Conservation (phyloP, 1,140 invertebrate genomes). For the Drosophila auraria region DNA sequence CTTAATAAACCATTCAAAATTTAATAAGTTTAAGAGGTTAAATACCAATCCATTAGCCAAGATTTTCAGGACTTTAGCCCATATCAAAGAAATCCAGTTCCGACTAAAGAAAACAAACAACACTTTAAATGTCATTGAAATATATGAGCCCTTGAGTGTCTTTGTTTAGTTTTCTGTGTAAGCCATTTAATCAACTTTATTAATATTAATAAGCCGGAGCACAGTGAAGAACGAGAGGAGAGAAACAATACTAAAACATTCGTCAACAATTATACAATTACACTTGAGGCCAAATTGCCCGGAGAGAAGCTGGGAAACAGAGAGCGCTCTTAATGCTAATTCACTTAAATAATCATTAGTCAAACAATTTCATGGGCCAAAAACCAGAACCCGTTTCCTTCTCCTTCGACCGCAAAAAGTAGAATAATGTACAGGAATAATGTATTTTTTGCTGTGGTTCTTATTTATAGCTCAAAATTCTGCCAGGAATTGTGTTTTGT, state of each 20-base stretch:
- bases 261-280: slow-evolving; percentile 81
- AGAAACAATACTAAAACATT: slow-evolving; percentile 56
- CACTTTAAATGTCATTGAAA: slow-evolving; percentile 5
- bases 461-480: slow-evolving; percentile 40
- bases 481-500: slow-evolving; percentile 25
- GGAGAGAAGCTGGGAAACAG: slow-evolving; percentile 6
- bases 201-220: slow-evolving; percentile 72
- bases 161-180: slow-evolving; percentile 69
- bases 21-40: background rate
- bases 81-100: background rate
- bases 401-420: slow-evolving; percentile 37
- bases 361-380: slow-evolving; percentile 56
- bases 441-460: slow-evolving; percentile 36
- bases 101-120: slow-evolving; percentile 23
- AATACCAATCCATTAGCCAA: background rate
- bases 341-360: slow-evolving; percentile 83
- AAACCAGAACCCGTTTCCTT: slow-evolving; percentile 31
- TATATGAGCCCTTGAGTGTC: slow-evolving; percentile 23
- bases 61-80: slow-evolving; percentile 10
- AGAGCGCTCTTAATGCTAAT: slow-evolving; percentile 72
- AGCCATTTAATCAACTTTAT: slow-evolving; percentile 81
- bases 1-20: background rate
- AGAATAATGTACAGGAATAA: slow-evolving; percentile 49
- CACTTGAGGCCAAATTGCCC: slow-evolving; percentile 43
- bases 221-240: slow-evolving; percentile 8